Evolutionary conservation across 2,888 invertebrate species (phyloP), one percentile per base, ranked within the genome.

Genomic region (Saturnia japonica): DNA sequence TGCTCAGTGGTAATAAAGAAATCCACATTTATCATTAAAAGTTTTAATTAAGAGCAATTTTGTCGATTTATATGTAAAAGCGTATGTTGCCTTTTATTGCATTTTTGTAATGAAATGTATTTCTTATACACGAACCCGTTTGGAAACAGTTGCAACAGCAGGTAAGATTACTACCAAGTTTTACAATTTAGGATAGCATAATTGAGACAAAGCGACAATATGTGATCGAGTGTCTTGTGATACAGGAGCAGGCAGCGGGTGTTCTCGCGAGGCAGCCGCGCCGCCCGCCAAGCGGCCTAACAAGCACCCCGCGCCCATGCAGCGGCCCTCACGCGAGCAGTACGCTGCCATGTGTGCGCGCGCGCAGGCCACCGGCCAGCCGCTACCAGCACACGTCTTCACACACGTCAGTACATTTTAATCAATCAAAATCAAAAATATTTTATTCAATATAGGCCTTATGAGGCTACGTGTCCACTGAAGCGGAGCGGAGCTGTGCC

Each of bases 211-310:
- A 25, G 25, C 25, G 25, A 57, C 8, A 57, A 28, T 60, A 25
- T 60, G 28, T 25, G 25, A 14, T 4, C n/a, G 11, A 3, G 2
- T 28, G 14, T 60, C 11, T 4, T 60, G 19, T 60, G 54, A 60
- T 54, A n/a, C 34, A 72, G 69, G 69, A 67, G 69, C 60, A 40
- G 69, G 69, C 19, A 62, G 68, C 43, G 71, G 67, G 19, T 69
- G 69, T 14, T 62, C 64, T 34, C 51, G 71, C 57, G 88, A 85
- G 80, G 85, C 80, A 14, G 83, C 82, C 12, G 72, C 95, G 71
- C 97, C 98, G 77, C 96, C 97, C 67, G 94, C 97, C 78, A 98
- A 98, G 94, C 96, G 98, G 79, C 96, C 97, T 80, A 96, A 96
- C 91, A 96, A 96, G 94, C 96, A 96, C 92, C 96, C 96, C 70